Evolutionary conservation across 2,888 invertebrate species (phyloP).

Genomic region (Coleophora deauratella): DNA sequence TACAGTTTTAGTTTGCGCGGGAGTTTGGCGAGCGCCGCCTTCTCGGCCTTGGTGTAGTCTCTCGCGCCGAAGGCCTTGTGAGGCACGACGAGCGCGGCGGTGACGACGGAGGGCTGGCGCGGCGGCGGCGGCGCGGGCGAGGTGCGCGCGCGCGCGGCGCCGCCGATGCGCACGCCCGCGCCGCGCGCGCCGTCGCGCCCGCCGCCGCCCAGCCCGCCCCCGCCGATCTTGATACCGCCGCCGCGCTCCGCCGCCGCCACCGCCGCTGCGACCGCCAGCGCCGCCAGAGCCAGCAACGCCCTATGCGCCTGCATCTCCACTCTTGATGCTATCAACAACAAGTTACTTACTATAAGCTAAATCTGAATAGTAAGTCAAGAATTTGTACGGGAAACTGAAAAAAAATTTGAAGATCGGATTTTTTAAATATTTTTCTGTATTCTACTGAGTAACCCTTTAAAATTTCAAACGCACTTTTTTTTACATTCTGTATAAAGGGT

Average conservation of each 20-base stretch:
- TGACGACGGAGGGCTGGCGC: slow-evolving; percentile 66
- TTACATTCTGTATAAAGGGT: too few species aligned
- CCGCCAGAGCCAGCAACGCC: slow-evolving; percentile 56
- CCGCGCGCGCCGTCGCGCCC: slow-evolving; percentile 53
- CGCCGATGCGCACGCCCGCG: slow-evolving; percentile 52
- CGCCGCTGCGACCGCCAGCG: slow-evolving; percentile 40
- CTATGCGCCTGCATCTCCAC: slow-evolving; percentile 63
- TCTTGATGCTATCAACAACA: slow-evolving; percentile 41
- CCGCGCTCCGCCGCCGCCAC: slow-evolving; percentile 52
- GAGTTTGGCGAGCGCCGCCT: slow-evolving; percentile 77
- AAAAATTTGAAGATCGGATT: too few species aligned
- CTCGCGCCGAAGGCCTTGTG: slow-evolving; percentile 83
- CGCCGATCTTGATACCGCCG: slow-evolving; percentile 55
- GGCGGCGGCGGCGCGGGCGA: slow-evolving; percentile 62
- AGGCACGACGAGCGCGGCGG: slow-evolving; percentile 84
- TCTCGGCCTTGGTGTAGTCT: slow-evolving; percentile 81
- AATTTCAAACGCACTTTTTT: too few species aligned
- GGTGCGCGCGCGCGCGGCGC: slow-evolving; percentile 52
- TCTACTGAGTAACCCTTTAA: too few species aligned
- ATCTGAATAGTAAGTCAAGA: too few species aligned
- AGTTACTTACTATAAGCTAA: too few species aligned
- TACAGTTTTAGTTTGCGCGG: slow-evolving; percentile 80
- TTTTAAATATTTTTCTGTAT: too few species aligned
- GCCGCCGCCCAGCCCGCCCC: slow-evolving; percentile 39
- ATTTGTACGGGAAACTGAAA: too few species aligned